Evolutionary conservation across 2,113 vertebrate genomes (phyloP), one percentile per base, ranked within the genome.

Genomic region (Colius striatus): DNA sequence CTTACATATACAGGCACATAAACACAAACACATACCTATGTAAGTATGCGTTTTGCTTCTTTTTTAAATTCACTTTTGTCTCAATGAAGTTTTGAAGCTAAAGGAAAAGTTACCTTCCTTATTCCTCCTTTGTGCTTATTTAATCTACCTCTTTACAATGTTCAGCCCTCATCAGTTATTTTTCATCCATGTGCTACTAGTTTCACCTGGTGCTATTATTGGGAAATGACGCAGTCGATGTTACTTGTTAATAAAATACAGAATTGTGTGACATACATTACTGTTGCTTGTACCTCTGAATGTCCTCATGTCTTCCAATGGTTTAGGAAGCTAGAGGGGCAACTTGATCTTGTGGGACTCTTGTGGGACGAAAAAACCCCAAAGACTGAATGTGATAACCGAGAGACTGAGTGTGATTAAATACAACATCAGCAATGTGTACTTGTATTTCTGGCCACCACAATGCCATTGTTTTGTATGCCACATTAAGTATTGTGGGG

Each of bases 41-140:
- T 20, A 47, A 51, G 4, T 11, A 30, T 5, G 1, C 0, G 3
- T 47, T 67, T 45, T 54, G 26, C 1, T 29, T 19, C 26, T 62
- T 65, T 15, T 25, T 2, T n/a, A 55, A 61, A 62, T 57, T 5
- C 1, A 8, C 3, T 58, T 85, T 47, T 58, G 2, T 41, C 13
- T 94, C 22, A 71, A 30, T 54, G 4, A 61, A 48, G 3, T 58
- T 90, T 62, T 84, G 13, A 80, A 77, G 16, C 32, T 21, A 91
- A 92, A 71, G 13, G 14, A 82, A 65, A 83, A 65, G 4, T 34
- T 86, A 20, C n/a, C 26, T 23, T 48, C 9, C 53, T 36, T 50
- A 36, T 74, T 77, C 47, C 45, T 72, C 17, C 18, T 43, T 67
- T 81, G 13, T 0, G 0, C 11, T 41, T 58, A 7, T 72, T 82